These are phyloP conservation scores for human (Homo sapiens) DNA, from an alignment of 2,113 vertebrate species.

Conservation along the genomic window GRCh38 chr6:101160501-101161000, in stretches of 20 bases:
- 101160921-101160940: not conserved
- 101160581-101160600: not conserved
- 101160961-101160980: not conserved
- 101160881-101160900: not conserved
- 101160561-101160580: not conserved
- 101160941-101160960: not conserved
- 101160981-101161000: not conserved
- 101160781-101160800: not conserved
- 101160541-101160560: not conserved
- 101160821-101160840: conserved; percentile 20
- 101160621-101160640: not conserved
- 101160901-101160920: not conserved
- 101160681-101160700: not conserved
- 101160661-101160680: not conserved
- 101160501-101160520: not conserved
- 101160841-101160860: conserved; percentile 15
- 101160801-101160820: conserved; percentile 10
- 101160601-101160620: not conserved
- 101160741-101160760: not conserved
- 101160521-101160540: not conserved
- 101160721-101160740: not conserved
- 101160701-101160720: not conserved
- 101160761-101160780: conserved; percentile 25
- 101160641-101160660: not conserved
- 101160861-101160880: not conserved